A percentile compares a stretch with the other conserved stretches of the same genome.
phyloP scores from a whole-genome alignment of 2,888 invertebrate species.

The Ypsolopha scabrella region DNA sequence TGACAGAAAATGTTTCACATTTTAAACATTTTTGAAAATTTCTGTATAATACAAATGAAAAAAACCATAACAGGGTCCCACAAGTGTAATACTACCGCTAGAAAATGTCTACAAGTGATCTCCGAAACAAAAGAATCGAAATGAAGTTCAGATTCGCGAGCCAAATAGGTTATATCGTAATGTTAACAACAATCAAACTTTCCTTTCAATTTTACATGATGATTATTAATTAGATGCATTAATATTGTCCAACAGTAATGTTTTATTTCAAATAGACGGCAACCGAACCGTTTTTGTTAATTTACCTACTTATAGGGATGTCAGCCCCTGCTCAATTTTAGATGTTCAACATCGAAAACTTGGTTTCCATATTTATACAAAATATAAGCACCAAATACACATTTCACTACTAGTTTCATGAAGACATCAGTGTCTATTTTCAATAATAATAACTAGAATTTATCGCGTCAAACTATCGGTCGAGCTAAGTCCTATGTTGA shows the following conservation, averaged over 20 bases:
- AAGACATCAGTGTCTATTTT: slow-evolving; percentile 24
- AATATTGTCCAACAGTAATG: slow-evolving; percentile 17
- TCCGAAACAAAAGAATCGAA: slow-evolving; percentile 64
- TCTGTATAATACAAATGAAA: neutral
- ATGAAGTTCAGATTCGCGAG: slow-evolving; percentile 50
- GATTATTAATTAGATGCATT: slow-evolving; percentile 35
- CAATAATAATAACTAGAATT: slow-evolving; percentile 33
- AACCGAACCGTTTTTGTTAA: too few relatives aligned
- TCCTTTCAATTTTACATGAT: slow-evolving; percentile 9
- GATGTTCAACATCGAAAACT: slow-evolving; percentile 48
- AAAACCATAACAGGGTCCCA: slow-evolving; percentile 18
- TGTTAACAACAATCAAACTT: slow-evolving; percentile 24
- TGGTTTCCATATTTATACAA: slow-evolving; percentile 47
- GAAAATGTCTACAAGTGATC: slow-evolving; percentile 19
- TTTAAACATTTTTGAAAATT: too few relatives aligned
- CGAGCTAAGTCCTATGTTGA: slow-evolving; percentile 53
- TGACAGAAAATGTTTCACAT: too few relatives aligned
- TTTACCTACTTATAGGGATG: slow-evolving; percentile 19
- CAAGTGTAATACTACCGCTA: slow-evolving; percentile 23
- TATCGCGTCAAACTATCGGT: slow-evolving; percentile 31
- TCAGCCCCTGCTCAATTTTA: slow-evolving; percentile 32
- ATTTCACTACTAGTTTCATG: slow-evolving; percentile 19
- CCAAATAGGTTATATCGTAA: slow-evolving; percentile 51
- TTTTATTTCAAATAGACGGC: too few relatives aligned
- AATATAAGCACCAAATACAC: slow-evolving; percentile 16